phyloP scores from a whole-genome alignment of 2,113 vertebrate genomes.

The Eptatretus burgeri region DNA sequence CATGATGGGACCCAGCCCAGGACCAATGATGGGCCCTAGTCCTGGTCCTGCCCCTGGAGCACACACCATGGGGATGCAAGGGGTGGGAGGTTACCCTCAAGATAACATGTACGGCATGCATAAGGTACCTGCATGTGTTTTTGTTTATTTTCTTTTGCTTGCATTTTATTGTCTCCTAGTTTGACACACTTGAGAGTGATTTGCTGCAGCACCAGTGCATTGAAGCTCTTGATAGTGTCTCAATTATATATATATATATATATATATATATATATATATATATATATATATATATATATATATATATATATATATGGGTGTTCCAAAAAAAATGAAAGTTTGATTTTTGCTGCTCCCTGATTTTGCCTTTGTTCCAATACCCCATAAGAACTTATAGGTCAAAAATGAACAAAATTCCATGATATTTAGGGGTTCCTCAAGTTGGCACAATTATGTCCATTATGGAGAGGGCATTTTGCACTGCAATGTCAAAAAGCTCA shows the following conservation, averaged over 20 bases:
- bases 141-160: not conserved
- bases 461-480: no score
- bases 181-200: no score
- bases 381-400: no score
- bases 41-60: conserved; percentile 63
- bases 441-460: no score
- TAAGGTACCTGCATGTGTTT: conserved; percentile 29
- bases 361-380: no score
- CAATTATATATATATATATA: not conserved
- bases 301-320: no score
- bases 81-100: conserved; percentile 44
- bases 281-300: not conserved
- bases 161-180: no score
- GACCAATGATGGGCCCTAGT: conserved; percentile 79
- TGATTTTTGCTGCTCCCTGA: no score
- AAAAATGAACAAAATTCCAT: no score
- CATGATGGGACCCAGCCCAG: conserved; percentile 40
- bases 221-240: not conserved
- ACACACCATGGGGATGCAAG: conserved; percentile 40
- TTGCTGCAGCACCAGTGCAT: not conserved
- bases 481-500: no score
- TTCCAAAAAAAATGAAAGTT: no score
- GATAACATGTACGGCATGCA: conserved; percentile 61
- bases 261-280: not conserved
- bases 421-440: no score